Conservation (phyloP, 2,797 vertebrate species). For the Lacerta bilineata region DNA sequence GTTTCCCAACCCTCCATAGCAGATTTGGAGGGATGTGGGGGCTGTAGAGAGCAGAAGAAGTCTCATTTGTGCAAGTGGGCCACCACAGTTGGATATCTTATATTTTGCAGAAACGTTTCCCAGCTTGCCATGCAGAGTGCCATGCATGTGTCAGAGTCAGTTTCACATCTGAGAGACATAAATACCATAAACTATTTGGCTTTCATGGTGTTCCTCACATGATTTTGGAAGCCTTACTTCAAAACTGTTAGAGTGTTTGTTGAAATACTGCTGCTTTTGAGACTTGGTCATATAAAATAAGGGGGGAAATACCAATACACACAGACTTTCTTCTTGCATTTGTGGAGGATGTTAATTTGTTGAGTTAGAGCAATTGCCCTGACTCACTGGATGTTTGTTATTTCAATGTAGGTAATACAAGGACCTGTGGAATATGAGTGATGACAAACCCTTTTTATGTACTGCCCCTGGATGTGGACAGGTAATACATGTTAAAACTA, state of each 20-base stretch:
- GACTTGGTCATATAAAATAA: background rate
- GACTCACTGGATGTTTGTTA: slow-evolving; percentile 46
- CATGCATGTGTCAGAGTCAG: accelerated
- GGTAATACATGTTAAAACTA: slow-evolving; percentile 81
- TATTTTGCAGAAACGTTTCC: slow-evolving; percentile 30
- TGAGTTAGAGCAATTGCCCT: slow-evolving; percentile 22
- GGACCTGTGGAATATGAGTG: slow-evolving; percentile 99
- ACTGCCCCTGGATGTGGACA: slow-evolving; percentile 99
- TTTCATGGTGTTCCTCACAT: background rate
- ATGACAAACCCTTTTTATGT: slow-evolving; percentile 99
- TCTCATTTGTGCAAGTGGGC: too few relatives aligned
- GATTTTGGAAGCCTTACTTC: background rate
- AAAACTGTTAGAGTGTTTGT: background rate
- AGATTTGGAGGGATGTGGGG: too few relatives aligned
- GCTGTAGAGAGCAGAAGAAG: too few relatives aligned
- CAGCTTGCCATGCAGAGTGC: background rate
- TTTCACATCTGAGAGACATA: background rate
- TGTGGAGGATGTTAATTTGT: slow-evolving; percentile 10
- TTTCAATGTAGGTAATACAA: slow-evolving; percentile 84
- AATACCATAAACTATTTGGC: background rate
- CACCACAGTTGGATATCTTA: background rate
- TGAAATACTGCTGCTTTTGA: slow-evolving; percentile 5
- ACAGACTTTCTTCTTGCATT: background rate
- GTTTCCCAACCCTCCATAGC: too few relatives aligned
- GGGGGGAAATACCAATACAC: background rate